A percentile compares a stretch with the other conserved stretches of the same genome.
phyloP scores from a whole-genome alignment of 2,888 invertebrate species.

The Trilocha varians region DNA sequence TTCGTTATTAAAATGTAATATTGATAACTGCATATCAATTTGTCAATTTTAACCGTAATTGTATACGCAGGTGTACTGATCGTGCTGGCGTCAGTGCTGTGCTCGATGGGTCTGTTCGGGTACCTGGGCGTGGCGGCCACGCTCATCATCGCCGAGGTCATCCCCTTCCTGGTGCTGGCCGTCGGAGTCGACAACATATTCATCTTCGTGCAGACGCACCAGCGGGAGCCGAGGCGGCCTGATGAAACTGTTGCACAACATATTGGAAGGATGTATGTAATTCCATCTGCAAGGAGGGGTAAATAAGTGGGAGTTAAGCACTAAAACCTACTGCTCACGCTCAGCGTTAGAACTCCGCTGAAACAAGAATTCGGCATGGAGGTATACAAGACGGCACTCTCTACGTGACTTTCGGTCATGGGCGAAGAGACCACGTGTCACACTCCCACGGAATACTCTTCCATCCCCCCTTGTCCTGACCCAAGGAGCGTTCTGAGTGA shows the following conservation, averaged over 20 bases:
- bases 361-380: background rate
- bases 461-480: no score
- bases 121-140: constrained; percentile 92
- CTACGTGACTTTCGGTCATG: background rate
- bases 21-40: no score
- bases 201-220: constrained; percentile 95
- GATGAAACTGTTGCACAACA: constrained; percentile 89
- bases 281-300: background rate
- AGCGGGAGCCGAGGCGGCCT: constrained; percentile 81
- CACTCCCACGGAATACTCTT: no score
- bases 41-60: constrained; percentile 36
- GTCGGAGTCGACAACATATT: constrained; percentile 99
- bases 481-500: no score
- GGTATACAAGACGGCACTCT: background rate
- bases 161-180: constrained; percentile 97
- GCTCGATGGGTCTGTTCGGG: constrained; percentile 95
- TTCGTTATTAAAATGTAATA: no score
- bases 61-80: constrained; percentile 86
- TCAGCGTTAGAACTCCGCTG: no score
- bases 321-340: no score
- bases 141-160: constrained; percentile 97
- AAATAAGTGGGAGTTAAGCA: no score
- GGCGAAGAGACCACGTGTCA: no score
- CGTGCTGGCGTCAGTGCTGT: constrained; percentile 92
- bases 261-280: constrained; percentile 82